These are phyloP conservation scores for Mycteria americana DNA, from an alignment of 2,797 vertebrate genomes.

Conservation along the genomic window DNA sequence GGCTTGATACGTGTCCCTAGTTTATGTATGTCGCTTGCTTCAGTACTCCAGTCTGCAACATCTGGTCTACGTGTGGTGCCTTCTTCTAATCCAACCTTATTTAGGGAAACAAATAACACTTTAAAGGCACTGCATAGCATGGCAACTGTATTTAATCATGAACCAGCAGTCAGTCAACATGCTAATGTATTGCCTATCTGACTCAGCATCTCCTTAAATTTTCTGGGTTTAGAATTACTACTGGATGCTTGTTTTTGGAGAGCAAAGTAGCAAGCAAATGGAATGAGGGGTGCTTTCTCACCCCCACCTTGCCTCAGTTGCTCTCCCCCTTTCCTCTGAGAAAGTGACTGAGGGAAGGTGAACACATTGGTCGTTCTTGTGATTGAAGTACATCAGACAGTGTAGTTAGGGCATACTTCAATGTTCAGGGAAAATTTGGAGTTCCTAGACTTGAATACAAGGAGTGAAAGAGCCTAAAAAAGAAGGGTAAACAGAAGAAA, in stretches of 20 bases:
- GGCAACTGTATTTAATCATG: slow-evolving; percentile 37
- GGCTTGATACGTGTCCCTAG: background rate
- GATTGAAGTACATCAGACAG: background rate
- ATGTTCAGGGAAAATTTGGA: background rate
- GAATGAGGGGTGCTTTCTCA: background rate
- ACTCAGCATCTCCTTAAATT: background rate
- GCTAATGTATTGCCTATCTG: slow-evolving; percentile 5
- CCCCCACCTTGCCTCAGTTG: background rate
- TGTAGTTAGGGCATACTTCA: background rate
- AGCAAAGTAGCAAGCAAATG: background rate
- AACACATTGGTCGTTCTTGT: background rate
- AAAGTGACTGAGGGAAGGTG: background rate
- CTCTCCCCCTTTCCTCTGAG: background rate
- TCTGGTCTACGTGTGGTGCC: slow-evolving; percentile 34
- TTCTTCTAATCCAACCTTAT: slow-evolving; percentile 17
- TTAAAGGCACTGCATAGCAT: background rate
- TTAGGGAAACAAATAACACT: background rate
- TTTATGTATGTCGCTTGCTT: slow-evolving; percentile 16
- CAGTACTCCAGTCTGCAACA: slow-evolving; percentile 4
- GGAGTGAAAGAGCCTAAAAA: background rate
- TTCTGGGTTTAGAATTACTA: slow-evolving; percentile 11
- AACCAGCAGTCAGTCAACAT: slow-evolving; percentile 16
- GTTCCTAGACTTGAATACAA: background rate
- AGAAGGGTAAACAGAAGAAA: background rate
- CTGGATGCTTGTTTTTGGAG: background rate